Percentiles rank a stretch among this genome's conserved stretches.
These are phyloP conservation scores for Acanthurus lineatus DNA, from an alignment of 2,797 vertebrate species.

Conservation along the genomic window DNA sequence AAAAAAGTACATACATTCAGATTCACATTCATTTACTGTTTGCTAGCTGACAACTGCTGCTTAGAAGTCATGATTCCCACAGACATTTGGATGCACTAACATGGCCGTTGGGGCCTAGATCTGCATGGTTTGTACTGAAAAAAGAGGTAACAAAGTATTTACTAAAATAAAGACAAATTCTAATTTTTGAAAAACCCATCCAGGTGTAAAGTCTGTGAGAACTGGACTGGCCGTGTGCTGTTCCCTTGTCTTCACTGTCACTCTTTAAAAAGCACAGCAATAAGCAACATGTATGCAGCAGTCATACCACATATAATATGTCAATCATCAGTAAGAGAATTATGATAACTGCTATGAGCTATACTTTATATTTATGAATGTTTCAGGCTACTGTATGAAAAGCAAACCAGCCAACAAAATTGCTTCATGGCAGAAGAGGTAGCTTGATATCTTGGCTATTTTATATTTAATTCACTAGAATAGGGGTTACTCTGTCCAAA, in stretches of 20 bases:
- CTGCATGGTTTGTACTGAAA: background rate
- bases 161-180: background rate
- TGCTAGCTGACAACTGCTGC: slow-evolving; percentile 10
- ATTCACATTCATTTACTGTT: too few species aligned
- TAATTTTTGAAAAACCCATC: too few species aligned
- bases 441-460: too few species aligned
- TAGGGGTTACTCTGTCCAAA: too few species aligned
- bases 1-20: background rate
- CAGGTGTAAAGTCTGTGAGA: too few species aligned
- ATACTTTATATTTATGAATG: background rate
- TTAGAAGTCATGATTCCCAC: slow-evolving; percentile 15
- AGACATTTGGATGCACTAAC: slow-evolving; percentile 15
- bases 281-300: background rate
- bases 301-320: background rate
- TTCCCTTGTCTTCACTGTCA: background rate
- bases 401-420: background rate
- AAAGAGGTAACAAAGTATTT: background rate
- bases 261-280: background rate
- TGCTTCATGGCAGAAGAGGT: too few species aligned
- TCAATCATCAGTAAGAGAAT: background rate
- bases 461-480: too few species aligned
- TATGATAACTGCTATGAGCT: too few species aligned
- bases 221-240: background rate
- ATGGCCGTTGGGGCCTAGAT: background rate
- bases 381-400: background rate